Evolutionary conservation across 2,113 vertebrate species (phyloP).

Genomic region (Lampris megalopsis): DNA sequence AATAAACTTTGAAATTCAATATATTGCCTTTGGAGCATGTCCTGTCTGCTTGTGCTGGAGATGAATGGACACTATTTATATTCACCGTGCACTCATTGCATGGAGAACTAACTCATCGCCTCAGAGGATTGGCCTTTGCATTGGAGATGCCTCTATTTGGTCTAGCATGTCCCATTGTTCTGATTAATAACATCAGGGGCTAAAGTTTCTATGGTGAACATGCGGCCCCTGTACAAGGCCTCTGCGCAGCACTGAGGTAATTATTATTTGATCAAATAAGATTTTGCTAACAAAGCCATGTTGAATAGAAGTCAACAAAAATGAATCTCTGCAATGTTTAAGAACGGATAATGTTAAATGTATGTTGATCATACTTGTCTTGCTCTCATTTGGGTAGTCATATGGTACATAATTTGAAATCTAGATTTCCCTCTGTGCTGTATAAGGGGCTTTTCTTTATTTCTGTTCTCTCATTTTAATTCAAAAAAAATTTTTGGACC

Average conservation of each 20-base stretch:
- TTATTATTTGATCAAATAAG: constrained; percentile 27
- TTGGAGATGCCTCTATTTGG: constrained; percentile 41
- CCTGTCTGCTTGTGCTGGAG: constrained; percentile 33
- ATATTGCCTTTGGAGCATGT: not conserved
- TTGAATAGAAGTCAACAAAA: not conserved
- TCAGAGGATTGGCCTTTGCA: constrained; percentile 48
- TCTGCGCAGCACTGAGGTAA: constrained; percentile 29
- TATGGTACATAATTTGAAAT: no score
- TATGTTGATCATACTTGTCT: no score
- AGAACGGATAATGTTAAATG: no score
- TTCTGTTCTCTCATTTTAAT: no score
- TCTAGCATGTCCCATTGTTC: constrained; percentile 34
- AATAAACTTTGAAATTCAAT: constrained; percentile 24
- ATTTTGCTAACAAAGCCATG: constrained; percentile 11
- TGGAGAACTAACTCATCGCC: constrained; percentile 39
- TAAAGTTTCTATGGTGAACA: constrained; percentile 49
- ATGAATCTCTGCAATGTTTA: no score
- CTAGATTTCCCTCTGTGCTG: no score
- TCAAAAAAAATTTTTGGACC: no score
- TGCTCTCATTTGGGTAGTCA: no score
- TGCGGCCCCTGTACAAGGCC: constrained; percentile 44
- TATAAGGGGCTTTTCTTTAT: no score
- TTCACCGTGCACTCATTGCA: constrained; percentile 36
- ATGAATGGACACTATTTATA: constrained; percentile 67
- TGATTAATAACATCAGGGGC: constrained; percentile 56